Evolutionary conservation across 2,797 vertebrate species (phyloP), one percentile per base, ranked within the genome.

Genomic region (Pterois miles): DNA sequence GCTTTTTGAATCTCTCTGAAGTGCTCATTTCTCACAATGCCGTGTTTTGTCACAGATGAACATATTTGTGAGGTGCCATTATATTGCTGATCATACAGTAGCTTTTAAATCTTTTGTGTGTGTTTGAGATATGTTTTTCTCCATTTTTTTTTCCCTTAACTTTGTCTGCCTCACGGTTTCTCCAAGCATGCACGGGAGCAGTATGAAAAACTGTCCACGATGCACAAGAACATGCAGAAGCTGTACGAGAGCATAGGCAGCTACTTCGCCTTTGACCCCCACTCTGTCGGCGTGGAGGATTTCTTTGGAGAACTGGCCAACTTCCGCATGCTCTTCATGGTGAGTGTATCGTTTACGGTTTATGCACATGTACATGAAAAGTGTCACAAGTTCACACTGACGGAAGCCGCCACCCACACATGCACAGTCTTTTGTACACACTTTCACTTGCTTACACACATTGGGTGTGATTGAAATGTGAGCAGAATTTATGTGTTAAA

Each of bases 221-320:
- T 98, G 98, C 96, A 98, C 91, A 98, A 96, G 93, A 98, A 98
- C 92, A 99, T 99, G 98, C 94, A 94, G 10, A 99, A 99, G 78
- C 90, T 98, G 5, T 99, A 98, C 36, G 97, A 98, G 81, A 97
- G 86, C 85, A 86, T 98, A 54, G 98, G 98, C 81, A 97, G 96
- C 65, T 99, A 95, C 80, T 98, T 97, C n/a, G 95, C 96, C 87
- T 99, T 99, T 69, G 97, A 99, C 88, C 94, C 97, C 5, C 97
- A 98, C 86, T 77, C 91, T 3, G 83, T 98, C 89, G 96, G 92
- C 48, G 93, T 97, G 65, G 98, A 99, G 87, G 97, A 99, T 74
- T 99, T 99, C 94, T 99, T 99, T 20, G 96, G 96, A 0, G 96
- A 99, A 65, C 92, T 99, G 76, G 96, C 94, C 89, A 96, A 94